These are phyloP conservation scores for Gasterosteus aculeatus DNA, from an alignment of 2,113 vertebrate genomes.

Conservation along the genomic window DNA sequence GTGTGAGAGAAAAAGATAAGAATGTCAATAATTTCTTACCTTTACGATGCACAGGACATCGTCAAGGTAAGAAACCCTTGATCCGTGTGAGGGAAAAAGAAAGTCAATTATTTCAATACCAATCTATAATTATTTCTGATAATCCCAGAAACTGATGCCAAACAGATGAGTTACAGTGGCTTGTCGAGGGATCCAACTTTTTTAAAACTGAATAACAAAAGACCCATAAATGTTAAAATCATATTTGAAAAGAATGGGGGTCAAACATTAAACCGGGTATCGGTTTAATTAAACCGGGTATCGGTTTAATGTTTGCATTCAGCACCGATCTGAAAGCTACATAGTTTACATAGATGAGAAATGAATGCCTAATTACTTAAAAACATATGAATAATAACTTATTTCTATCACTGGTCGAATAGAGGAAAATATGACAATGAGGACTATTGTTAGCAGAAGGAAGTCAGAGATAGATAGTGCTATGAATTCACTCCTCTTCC, in stretches of 20 bases:
- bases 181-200: not conserved
- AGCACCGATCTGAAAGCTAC: not conserved
- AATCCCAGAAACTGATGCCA: not conserved
- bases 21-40: not conserved
- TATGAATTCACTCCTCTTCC: not conserved
- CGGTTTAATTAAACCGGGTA: not conserved
- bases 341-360: not conserved
- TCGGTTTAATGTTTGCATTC: not conserved
- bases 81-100: not conserved
- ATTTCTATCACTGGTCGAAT: not conserved
- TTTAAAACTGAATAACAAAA: not conserved
- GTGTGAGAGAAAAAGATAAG: not conserved
- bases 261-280: not conserved
- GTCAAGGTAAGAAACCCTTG: constrained; percentile 86
- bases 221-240: not conserved
- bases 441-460: not conserved
- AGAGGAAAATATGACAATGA: not conserved
- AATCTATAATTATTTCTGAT: not conserved
- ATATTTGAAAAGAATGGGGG: not conserved
- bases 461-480: not conserved
- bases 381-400: not conserved
- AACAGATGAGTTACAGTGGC: not conserved
- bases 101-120: not conserved
- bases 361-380: not conserved
- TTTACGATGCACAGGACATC: constrained; percentile 87